Percentiles rank a stretch among this genome's conserved stretches.
Conservation (phyloP, 2,113 vertebrate species). For the Aptenodytes forsteri region DNA sequence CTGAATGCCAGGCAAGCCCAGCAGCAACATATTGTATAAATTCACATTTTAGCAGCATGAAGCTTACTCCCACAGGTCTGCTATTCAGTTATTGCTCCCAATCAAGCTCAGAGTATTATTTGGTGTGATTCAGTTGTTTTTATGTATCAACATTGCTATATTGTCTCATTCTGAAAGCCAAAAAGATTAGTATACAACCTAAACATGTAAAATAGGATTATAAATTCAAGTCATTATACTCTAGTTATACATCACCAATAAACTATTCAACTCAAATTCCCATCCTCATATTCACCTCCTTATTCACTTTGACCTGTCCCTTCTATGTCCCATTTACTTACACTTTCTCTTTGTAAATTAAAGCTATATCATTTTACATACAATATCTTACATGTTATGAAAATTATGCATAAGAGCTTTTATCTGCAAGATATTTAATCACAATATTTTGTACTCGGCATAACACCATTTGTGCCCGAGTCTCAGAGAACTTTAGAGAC, state of each 20-base stretch:
- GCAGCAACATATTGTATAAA: constrained; percentile 24
- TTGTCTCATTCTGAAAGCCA: background rate
- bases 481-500: background rate
- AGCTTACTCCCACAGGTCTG: background rate
- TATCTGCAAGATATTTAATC: background rate
- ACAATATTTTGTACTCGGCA: background rate
- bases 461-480: accelerated
- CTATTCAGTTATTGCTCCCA: background rate
- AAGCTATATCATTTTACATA: background rate
- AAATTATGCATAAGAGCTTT: background rate
- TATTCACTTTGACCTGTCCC: background rate
- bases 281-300: background rate
- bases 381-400: background rate
- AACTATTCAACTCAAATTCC: background rate
- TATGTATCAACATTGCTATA: background rate
- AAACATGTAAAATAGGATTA: background rate
- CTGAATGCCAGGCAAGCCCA: constrained; percentile 18
- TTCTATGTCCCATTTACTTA: background rate
- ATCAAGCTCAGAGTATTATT: background rate
- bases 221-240: background rate
- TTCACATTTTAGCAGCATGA: constrained; percentile 22
- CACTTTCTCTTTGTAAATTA: background rate
- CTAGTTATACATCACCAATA: background rate
- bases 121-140: background rate
- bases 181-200: background rate